These are phyloP conservation scores for Pelmatolapia mariae DNA, from an alignment of 2,113 vertebrate genomes.

Conservation along the genomic window DNA sequence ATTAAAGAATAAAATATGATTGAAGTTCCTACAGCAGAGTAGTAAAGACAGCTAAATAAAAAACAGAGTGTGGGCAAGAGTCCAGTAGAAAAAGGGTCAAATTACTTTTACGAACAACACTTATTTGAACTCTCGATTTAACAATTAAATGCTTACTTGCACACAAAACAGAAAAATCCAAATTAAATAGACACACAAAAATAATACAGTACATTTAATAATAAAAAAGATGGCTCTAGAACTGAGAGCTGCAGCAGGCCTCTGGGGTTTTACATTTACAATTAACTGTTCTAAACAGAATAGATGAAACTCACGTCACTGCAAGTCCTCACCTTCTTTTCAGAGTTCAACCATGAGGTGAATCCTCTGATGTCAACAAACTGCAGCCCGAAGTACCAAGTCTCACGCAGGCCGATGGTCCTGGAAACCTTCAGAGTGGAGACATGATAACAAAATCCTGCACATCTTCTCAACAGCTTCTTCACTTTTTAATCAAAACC, in stretches of 20 bases:
- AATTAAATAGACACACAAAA: background rate
- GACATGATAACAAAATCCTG: background rate
- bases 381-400: slow-evolving; percentile 97
- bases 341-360: slow-evolving; percentile 86
- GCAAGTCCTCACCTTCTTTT: slow-evolving; percentile 84
- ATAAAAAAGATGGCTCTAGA: background rate
- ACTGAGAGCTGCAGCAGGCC: background rate
- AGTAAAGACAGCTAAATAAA: background rate
- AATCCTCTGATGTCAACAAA: slow-evolving; percentile 87
- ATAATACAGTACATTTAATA: background rate
- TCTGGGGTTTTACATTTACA: background rate
- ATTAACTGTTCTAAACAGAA: background rate
- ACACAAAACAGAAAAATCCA: background rate
- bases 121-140: background rate
- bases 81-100: background rate
- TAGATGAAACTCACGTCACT: background rate
- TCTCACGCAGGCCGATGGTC: slow-evolving; percentile 90
- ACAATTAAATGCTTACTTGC: background rate
- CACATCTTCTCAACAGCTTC: background rate
- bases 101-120: background rate
- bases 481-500: background rate
- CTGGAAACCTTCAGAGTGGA: slow-evolving; percentile 78
- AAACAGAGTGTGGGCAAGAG: background rate
- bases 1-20: background rate
- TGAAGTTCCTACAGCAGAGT: background rate